Evolutionary conservation across 2,888 invertebrate species (phyloP).

Genomic region (Dasysyrphus albostriatus): DNA sequence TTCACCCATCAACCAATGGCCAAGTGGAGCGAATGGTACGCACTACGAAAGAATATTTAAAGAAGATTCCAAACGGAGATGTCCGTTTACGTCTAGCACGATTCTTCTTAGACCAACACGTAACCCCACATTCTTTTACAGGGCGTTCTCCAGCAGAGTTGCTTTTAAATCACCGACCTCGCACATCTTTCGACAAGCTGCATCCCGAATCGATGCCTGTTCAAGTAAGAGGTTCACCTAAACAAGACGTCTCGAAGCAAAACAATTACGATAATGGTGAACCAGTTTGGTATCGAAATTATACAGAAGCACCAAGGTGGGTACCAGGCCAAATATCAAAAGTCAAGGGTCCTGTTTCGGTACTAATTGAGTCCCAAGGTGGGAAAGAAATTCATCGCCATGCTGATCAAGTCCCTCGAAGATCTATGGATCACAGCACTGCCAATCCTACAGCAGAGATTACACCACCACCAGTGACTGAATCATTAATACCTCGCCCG

Average conservation of each 20-base stretch:
- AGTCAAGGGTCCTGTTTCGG: constrained; percentile 4
- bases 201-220: constrained; percentile 5
- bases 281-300: constrained; percentile 25
- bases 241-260: background rate
- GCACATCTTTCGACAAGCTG: constrained; percentile 32
- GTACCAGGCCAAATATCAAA: constrained; percentile 2
- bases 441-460: no score
- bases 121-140: constrained; percentile 9
- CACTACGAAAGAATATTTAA: constrained; percentile 2
- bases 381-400: constrained; percentile 9
- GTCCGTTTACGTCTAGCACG: constrained; percentile 5
- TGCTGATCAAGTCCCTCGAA: constrained; percentile 9
- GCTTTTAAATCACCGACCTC: constrained; percentile 14
- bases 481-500: no score
- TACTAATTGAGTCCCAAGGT: background rate
- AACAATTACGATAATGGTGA: background rate
- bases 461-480: no score
- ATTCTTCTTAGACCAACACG: constrained; percentile 14
- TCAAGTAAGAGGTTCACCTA: background rate
- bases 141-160: constrained; percentile 32
- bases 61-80: constrained; percentile 3
- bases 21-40: constrained; percentile 23
- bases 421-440: no score
- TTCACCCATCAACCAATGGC: constrained; percentile 31
- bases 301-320: constrained; percentile 9